Base-by-base conservation (phyloP, 2,888 invertebrate species). In the Lymantria dispar region DNA sequence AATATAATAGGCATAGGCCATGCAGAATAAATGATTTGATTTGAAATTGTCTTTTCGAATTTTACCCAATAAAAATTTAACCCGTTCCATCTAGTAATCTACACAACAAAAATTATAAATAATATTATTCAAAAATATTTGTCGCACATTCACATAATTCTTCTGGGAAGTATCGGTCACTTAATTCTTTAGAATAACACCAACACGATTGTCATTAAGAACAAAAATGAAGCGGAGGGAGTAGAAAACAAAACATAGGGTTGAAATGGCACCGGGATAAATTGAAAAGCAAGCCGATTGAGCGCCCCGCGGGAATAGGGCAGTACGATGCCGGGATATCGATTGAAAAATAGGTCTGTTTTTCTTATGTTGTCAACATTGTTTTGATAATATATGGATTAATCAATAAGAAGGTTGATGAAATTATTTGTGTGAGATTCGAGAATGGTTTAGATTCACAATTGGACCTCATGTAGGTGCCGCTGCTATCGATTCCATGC, bases 231-330 rank as follows among this genome's bases (percentile, higher is more conserved):
- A 60, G 44, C 37, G 1, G 45, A 60, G 47, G 54, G 54, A 57
- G 63, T 59, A 67, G 69, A 74, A 73, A 76, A 79, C 81, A 80
- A 75, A 77, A 72, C 72, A 68, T 68, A 62, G 64, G 60, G 70
- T 53, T 61, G 37, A 50, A 75, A 70, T 67, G 72, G 66, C 52
- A 56, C 51, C 74, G 71, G 77, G 81, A 83, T 87, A 84, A 86
- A 87, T 87, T 87, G 87, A 86, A 87, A 79, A 75, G 76, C 73
- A 68, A 71, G 61, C 69, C 75, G 76, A 80, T 83, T 78, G 81
- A 76, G 74, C 44, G 50, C 66, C 85, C 81, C 80, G 54, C 47
- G 84, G 83, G 87, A 75, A 48, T 82, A 85, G 85, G 59, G 83
- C 71, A 85, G 72, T 70, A 48, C 52, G 50, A 39, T 13, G 43